Percentiles rank a stretch among this genome's conserved stretches.
phyloP scores from a whole-genome alignment of 2,113 vertebrate species.

The Eptesicus fuscus region DNA sequence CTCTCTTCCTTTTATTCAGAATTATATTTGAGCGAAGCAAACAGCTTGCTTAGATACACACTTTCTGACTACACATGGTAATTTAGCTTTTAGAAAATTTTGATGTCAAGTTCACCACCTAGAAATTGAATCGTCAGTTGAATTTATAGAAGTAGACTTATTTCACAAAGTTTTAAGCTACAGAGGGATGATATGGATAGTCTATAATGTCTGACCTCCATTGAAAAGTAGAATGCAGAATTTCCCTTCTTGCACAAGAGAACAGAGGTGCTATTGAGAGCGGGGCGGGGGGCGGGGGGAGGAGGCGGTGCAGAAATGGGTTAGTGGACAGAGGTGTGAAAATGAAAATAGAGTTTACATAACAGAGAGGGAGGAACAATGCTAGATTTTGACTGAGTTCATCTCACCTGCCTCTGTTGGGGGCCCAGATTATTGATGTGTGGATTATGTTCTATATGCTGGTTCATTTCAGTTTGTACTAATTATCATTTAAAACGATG shows the following conservation, averaged over 20 bases:
- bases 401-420: not conserved
- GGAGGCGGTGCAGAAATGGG: not conserved
- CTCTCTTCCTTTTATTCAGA: not conserved
- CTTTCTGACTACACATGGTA: not conserved
- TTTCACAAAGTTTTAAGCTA: not conserved
- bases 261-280: not conserved
- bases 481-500: constrained; percentile 25
- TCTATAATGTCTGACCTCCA: not conserved
- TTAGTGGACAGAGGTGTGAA: not conserved
- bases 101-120: not conserved
- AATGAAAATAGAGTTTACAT: not conserved
- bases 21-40: not conserved
- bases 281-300: not conserved
- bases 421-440: not conserved
- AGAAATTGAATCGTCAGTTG: not conserved
- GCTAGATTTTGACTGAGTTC: not conserved
- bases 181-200: not conserved
- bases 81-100: not conserved
- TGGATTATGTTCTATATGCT: not conserved
- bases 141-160: not conserved
- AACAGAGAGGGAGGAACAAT: not conserved
- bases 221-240: not conserved
- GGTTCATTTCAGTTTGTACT: not conserved
- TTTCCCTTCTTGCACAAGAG: not conserved
- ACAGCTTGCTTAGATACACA: not conserved